phyloP scores from a whole-genome alignment of 2,888 invertebrate species.

The Acanthacorydalis orientalis region DNA sequence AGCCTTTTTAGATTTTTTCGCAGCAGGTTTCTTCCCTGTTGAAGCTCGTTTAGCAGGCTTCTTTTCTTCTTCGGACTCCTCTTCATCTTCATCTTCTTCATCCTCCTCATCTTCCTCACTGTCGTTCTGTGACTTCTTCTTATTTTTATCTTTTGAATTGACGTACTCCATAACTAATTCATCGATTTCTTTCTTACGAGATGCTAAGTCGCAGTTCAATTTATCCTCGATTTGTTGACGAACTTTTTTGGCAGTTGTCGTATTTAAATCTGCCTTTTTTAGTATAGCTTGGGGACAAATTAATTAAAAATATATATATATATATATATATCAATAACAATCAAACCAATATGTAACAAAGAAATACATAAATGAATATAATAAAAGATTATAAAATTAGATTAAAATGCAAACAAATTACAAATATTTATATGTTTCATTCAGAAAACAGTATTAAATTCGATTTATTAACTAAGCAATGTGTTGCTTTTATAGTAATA shows the following conservation, averaged over 20 bases:
- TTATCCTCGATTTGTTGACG: slow-evolving; percentile 71
- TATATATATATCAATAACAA: neutral
- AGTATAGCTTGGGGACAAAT: slow-evolving; percentile 49
- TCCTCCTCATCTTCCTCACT: slow-evolving; percentile 29
- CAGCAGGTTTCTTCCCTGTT: slow-evolving; percentile 29
- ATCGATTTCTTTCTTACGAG: slow-evolving; percentile 75
- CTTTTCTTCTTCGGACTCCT: slow-evolving; percentile 33
- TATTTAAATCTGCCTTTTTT: slow-evolving; percentile 68
- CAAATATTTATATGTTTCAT: neutral
- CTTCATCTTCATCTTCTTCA: slow-evolving; percentile 17
- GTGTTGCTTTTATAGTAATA: neutral
- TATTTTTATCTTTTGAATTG: slow-evolving; percentile 26
- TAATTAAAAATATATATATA: slow-evolving; percentile 6
- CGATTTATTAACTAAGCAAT: neutral
- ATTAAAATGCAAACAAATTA: neutral
- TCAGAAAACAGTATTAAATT: neutral
- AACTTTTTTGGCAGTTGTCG: slow-evolving; percentile 78
- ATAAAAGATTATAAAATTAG: neutral
- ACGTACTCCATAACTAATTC: slow-evolving; percentile 69
- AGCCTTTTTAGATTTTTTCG: slow-evolving; percentile 32
- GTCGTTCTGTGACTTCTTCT: slow-evolving; percentile 27
- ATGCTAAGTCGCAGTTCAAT: slow-evolving; percentile 55
- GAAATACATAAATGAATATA: neutral
- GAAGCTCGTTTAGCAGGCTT: slow-evolving; percentile 37
- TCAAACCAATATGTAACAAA: neutral